Evolutionary conservation across 2,113 vertebrate species (phyloP).

Genomic region (Muntiacus muntjak): DNA sequence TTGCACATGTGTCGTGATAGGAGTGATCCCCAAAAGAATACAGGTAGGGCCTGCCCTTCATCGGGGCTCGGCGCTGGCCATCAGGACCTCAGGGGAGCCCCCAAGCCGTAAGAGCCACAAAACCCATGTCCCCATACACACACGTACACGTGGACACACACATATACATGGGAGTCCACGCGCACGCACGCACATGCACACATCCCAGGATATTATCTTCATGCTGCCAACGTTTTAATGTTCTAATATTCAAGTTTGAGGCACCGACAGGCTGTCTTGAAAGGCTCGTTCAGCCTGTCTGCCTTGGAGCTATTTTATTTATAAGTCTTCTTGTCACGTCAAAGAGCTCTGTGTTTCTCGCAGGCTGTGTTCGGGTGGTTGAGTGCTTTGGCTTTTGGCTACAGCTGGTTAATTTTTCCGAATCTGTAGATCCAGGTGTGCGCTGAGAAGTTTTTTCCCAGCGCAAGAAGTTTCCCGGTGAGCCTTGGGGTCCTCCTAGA

Average conservation of each 20-base stretch:
- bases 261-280: constrained; percentile 49
- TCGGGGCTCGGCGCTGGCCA: not conserved
- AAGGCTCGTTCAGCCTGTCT: constrained; percentile 60
- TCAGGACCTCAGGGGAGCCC: not conserved
- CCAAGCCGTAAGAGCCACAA: not conserved
- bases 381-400: constrained; percentile 57
- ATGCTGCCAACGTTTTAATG: not conserved
- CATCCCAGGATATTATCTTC: not conserved
- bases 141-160: no score
- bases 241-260: constrained; percentile 38
- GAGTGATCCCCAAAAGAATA: not conserved
- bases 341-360: constrained; percentile 70
- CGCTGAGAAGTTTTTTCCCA: not conserved
- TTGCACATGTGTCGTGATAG: not conserved
- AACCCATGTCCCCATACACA: not conserved
- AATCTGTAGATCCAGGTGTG: constrained; percentile 63
- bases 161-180: rapidly evolving
- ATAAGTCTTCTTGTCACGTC: constrained; percentile 63
- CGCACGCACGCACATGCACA: rapidly evolving
- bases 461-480: not conserved
- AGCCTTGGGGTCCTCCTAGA: not conserved
- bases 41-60: not conserved
- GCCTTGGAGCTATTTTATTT: constrained; percentile 65
- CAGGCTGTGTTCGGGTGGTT: constrained; percentile 32
- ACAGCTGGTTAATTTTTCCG: constrained; percentile 58